A percentile compares a stretch with the other conserved stretches of the same genome.
Conservation (phyloP, 2,888 invertebrate species). For the Autographa gamma region DNA sequence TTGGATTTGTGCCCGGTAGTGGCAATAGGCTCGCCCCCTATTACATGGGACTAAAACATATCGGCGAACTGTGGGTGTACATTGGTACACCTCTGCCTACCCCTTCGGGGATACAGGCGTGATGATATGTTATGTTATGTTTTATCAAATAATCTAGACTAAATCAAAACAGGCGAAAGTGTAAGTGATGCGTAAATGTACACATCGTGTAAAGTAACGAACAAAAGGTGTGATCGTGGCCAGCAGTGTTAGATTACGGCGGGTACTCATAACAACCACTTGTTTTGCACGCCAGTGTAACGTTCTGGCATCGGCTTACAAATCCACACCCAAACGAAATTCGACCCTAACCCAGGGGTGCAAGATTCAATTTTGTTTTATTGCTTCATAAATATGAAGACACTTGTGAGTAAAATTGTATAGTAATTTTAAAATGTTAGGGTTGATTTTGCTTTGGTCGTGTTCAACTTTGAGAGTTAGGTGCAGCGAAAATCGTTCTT, state of each 20-base stretch:
- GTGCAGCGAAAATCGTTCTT: conserved; percentile 11
- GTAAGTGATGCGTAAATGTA: background rate
- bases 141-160: background rate
- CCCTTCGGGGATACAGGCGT: no score
- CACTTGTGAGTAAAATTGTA: conserved; percentile 22
- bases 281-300: conserved; percentile 38
- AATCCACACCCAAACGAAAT: conserved; percentile 14
- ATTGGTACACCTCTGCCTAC: no score
- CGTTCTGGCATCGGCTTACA: conserved; percentile 17
- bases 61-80: no score
- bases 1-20: no score
- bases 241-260: conserved; percentile 18
- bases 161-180: background rate
- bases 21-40: no score
- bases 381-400: conserved; percentile 3
- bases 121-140: no score
- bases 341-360: background rate
- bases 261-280: conserved; percentile 44
- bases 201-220: background rate
- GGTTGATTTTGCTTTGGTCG: conserved; percentile 21
- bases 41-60: no score
- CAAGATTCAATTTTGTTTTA: conserved; percentile 11
- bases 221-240: conserved; percentile 13
- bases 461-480: conserved; percentile 13
- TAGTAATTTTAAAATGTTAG: conserved; percentile 1